Evolutionary conservation across 2,888 invertebrate species (phyloP).

Genomic region (Ellobium chinense): DNA sequence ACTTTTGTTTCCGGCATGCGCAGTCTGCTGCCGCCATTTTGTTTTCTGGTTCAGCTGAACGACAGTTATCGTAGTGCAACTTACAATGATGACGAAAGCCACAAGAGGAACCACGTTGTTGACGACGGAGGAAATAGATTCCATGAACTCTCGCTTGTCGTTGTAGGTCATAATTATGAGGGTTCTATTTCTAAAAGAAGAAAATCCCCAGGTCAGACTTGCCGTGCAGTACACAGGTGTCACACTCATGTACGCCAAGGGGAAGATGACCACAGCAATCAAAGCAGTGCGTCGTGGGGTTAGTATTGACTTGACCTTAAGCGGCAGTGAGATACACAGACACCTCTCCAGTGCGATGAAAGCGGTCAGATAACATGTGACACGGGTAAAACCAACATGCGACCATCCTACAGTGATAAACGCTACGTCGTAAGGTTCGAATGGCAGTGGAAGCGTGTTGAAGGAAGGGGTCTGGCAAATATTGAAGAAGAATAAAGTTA

Average conservation of each 20-base stretch:
- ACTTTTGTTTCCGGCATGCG: neutral
- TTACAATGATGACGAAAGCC: neutral
- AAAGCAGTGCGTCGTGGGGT: neutral
- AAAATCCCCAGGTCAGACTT: neutral
- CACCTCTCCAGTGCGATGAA: slow-evolving; percentile 8
- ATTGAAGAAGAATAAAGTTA: neutral
- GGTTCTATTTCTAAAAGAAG: neutral
- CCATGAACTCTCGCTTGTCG: neutral
- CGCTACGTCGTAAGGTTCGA: neutral
- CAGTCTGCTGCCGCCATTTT: neutral
- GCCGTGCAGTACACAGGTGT: neutral
- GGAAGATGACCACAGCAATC: neutral
- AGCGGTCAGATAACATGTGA: neutral
- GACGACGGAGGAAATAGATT: neutral
- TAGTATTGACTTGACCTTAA: neutral
- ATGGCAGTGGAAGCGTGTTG: neutral
- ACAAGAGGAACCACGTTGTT: neutral
- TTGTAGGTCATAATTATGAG: neutral
- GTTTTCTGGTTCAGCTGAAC: neutral
- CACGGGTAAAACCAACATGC: neutral
- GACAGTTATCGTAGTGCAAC: neutral
- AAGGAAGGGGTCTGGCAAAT: neutral
- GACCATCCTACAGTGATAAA: neutral
- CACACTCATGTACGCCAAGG: neutral
- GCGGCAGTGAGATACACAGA: neutral